Evolutionary conservation across 2,888 invertebrate species (phyloP).

Genomic region (Anthrax anthrax): DNA sequence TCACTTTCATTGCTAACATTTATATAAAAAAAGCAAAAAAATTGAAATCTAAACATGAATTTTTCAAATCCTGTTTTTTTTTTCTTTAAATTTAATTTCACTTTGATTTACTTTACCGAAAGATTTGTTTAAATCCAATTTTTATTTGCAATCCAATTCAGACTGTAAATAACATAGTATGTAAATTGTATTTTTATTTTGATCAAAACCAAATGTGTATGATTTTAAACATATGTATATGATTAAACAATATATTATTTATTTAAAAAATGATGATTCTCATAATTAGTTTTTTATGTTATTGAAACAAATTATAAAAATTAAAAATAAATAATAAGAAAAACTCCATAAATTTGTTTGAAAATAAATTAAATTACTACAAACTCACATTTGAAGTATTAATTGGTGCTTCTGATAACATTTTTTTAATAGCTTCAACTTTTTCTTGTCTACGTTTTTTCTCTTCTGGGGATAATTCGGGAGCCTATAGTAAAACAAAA

Average conservation of each 20-base stretch:
- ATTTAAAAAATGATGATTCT: no score
- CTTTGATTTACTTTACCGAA: not conserved
- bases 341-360: no score
- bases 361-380: not conserved
- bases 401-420: constrained; percentile 57
- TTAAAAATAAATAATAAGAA: no score
- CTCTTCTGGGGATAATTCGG: constrained; percentile 73
- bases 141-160: not conserved
- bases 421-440: constrained; percentile 81
- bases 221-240: no score
- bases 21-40: no score
- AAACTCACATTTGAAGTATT: constrained; percentile 30
- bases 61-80: no score
- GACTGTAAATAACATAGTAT: not conserved
- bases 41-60: no score
- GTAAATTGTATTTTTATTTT: not conserved
- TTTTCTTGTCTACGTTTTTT: constrained; percentile 70
- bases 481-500: constrained; percentile 38
- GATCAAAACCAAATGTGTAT: no score
- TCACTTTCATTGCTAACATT: no score
- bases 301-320: no score
- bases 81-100: not conserved
- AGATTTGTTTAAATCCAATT: not conserved
- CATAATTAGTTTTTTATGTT: no score
- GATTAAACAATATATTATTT: no score